These are phyloP conservation scores for Drymodes brunneopygia DNA, from an alignment of 2,113 vertebrate species.

Conservation along the genomic window DNA sequence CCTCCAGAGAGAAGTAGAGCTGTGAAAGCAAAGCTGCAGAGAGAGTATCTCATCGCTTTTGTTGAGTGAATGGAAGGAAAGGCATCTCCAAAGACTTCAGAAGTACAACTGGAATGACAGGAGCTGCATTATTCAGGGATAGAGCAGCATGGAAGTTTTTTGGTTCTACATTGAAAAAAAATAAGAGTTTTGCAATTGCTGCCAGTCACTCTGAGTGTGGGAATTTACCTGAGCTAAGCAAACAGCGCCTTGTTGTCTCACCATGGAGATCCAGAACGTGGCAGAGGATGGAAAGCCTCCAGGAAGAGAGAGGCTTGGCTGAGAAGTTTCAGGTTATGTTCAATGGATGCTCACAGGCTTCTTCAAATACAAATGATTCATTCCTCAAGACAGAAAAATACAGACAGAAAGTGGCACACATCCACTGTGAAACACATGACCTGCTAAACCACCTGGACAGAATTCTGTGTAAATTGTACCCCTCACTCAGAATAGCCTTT, in stretches of 20 bases:
- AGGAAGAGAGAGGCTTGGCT: neutral
- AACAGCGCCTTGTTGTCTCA: neutral
- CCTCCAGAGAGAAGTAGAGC: neutral
- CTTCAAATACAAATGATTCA: neutral
- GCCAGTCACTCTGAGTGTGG: neutral
- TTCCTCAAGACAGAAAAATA: neutral
- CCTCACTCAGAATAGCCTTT: neutral
- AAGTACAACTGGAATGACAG: neutral
- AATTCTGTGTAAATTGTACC: neutral
- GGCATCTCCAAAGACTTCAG: neutral
- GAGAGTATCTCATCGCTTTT: neutral
- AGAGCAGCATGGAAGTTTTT: neutral
- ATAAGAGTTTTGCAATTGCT: neutral
- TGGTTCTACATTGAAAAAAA: neutral
- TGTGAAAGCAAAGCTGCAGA: neutral
- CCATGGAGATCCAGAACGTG: fast-evolving
- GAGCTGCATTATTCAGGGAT: neutral
- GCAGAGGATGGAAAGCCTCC: neutral
- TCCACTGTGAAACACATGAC: neutral
- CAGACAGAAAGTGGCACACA: neutral
- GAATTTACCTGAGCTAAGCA: neutral
- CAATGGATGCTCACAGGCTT: neutral
- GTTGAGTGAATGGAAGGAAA: neutral
- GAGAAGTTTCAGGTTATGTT: neutral
- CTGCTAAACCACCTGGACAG: neutral